A percentile compares a stretch with the other conserved stretches of the same genome.
Evolutionary conservation across 2,888 invertebrate species (phyloP).

Genomic region (Syritta pipiens): DNA sequence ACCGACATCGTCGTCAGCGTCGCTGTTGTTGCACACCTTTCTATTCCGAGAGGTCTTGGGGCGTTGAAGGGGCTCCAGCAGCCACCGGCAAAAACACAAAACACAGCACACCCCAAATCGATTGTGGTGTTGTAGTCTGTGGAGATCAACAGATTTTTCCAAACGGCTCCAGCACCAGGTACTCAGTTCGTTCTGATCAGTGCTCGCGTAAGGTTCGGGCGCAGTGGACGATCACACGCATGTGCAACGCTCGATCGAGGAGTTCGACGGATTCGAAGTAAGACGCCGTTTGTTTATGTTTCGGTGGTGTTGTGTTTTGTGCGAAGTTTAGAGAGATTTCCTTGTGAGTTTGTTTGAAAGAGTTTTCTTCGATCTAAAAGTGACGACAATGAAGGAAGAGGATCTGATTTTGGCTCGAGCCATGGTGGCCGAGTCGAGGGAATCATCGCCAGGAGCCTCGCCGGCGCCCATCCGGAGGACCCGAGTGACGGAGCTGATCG

Average conservation of each 20-base stretch:
- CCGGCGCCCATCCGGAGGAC: conserved; percentile 84
- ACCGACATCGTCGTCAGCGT: background rate
- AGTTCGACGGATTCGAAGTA: too few relatives aligned
- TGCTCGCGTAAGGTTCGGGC: conserved; percentile 53
- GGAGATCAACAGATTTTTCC: conserved; percentile 41
- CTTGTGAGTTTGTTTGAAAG: too few relatives aligned
- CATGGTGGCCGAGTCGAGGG: conserved; percentile 79
- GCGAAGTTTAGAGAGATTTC: too few relatives aligned
- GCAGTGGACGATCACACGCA: conserved; percentile 23
- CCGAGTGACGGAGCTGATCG: conserved; percentile 82
- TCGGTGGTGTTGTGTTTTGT: background rate
- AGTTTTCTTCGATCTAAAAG: too few relatives aligned
- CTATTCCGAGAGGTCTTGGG: conserved; percentile 22
- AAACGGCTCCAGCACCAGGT: conserved; percentile 32
- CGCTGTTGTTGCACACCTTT: conserved; percentile 24
- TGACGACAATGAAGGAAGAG: conserved; percentile 84
- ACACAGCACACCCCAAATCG: conserved; percentile 29
- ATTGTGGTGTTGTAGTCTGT: background rate
- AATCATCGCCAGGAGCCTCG: conserved; percentile 82
- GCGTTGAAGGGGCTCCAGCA: conserved; percentile 26
- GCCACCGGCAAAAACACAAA: background rate
- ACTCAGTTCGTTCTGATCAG: conserved; percentile 59
- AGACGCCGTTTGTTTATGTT: background rate
- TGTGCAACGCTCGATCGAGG: too few relatives aligned
- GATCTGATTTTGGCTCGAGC: conserved; percentile 87